These are phyloP conservation scores for Protonibea diacanthus DNA, from an alignment of 2,797 vertebrate species.

Conservation along the genomic window DNA sequence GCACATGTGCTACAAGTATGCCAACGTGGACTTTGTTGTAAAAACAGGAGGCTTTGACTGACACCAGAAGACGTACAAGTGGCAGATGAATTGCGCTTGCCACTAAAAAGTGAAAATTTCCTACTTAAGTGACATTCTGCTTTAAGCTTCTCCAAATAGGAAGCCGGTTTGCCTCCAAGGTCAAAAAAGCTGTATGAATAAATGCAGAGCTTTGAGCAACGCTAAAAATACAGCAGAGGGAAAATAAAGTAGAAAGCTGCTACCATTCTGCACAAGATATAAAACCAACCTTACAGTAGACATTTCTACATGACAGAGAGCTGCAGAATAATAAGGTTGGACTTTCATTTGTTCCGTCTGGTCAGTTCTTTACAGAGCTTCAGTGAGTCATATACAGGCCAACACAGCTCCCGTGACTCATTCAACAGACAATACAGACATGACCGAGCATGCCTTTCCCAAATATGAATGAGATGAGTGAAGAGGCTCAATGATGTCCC, in stretches of 20 bases:
- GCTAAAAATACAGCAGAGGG: conserved; percentile 52
- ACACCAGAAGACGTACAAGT: conserved; percentile 50
- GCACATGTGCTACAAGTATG: conserved; percentile 57
- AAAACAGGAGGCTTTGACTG: conserved; percentile 68
- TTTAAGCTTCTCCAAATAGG: conserved; percentile 36
- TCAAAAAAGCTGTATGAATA: conserved; percentile 46
- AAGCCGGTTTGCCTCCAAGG: conserved; percentile 52
- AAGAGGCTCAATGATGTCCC: conserved; percentile 55
- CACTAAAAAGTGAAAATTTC: conserved; percentile 38
- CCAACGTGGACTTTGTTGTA: conserved; percentile 53
- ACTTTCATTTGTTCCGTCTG: conserved; percentile 62
- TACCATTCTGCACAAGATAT: conserved; percentile 30
- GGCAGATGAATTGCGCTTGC: conserved; percentile 40
- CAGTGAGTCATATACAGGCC: conserved; percentile 65
- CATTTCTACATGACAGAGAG: conserved; percentile 27
- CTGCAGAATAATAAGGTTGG: conserved; percentile 36
- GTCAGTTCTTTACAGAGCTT: conserved; percentile 52
- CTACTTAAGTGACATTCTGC: conserved; percentile 36
- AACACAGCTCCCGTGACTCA: conserved; percentile 72
- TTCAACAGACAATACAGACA: conserved; percentile 60
- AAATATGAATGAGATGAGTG: conserved; percentile 65
- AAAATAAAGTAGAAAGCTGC: conserved; percentile 24
- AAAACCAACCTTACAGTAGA: conserved; percentile 24
- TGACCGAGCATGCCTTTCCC: conserved; percentile 47
- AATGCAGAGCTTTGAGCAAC: conserved; percentile 43